phyloP scores from a whole-genome alignment of 35 echinoderm and acorn worm genomes.

The Anneissia japonica region DNA sequence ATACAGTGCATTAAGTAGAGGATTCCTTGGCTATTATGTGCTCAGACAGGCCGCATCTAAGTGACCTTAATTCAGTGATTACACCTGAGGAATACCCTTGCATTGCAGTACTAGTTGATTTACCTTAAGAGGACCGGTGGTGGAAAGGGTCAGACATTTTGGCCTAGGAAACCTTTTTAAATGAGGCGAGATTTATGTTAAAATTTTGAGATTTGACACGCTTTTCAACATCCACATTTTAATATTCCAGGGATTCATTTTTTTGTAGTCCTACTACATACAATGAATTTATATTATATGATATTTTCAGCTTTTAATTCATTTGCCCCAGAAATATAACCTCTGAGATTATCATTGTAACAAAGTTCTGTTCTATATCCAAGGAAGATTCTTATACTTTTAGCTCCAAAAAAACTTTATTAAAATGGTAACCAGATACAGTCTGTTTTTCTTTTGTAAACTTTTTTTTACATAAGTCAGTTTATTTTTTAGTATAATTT shows the following conservation, averaged over 20 bases:
- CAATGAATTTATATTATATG: background rate
- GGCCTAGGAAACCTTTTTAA: background rate
- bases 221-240: background rate
- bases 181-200: background rate
- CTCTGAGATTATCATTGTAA: background rate
- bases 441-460: too few species aligned
- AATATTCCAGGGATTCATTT: background rate
- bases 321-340: background rate
- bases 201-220: background rate
- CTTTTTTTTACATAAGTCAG: too few species aligned
- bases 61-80: background rate
- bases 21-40: too few species aligned
- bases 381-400: too few species aligned
- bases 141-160: background rate
- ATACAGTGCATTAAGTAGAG: too few species aligned
- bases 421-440: too few species aligned
- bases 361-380: background rate
- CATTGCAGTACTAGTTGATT: too few species aligned
- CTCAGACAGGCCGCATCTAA: too few species aligned
- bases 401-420: too few species aligned
- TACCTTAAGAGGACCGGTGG: too few species aligned
- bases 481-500: too few species aligned
- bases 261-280: background rate
- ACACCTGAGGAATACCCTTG: background rate
- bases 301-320: background rate